A percentile compares a stretch with the other conserved stretches of the same genome.
phyloP scores from a whole-genome alignment of 2,797 vertebrate genomes.

The Adelosebastes latens region DNA sequence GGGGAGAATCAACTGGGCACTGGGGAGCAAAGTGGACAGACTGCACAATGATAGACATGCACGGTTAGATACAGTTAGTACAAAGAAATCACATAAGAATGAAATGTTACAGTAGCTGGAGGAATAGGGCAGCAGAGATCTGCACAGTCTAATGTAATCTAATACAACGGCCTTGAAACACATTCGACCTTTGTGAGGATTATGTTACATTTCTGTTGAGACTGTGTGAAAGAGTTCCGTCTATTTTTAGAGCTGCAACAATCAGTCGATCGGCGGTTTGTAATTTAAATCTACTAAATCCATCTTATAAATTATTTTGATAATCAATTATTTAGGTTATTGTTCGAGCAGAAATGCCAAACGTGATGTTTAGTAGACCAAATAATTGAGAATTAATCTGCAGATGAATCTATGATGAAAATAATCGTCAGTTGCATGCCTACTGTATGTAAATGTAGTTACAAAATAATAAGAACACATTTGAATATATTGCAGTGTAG shows the following conservation, averaged over 20 bases:
- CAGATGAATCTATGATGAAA: background rate
- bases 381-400: background rate
- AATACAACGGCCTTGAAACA: background rate
- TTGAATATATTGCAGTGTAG: background rate
- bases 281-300: background rate
- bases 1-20: constrained; percentile 56
- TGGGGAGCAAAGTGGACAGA: constrained; percentile 50
- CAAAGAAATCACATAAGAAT: background rate
- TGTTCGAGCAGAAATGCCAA: background rate
- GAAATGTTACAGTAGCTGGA: background rate
- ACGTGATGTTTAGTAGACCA: background rate
- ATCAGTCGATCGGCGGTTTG: background rate
- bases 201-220: background rate
- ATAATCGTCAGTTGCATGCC: background rate
- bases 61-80: constrained; percentile 8
- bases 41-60: background rate
- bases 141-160: background rate
- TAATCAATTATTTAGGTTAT: background rate
- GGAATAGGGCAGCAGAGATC: background rate
- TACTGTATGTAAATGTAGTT: too few relatives aligned
- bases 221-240: background rate
- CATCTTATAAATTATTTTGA: too few relatives aligned
- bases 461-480: too few relatives aligned
- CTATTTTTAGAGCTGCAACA: background rate
- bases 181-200: background rate